Evolutionary conservation across 2,113 vertebrate genomes (phyloP), one percentile per base, ranked within the genome.

Genomic region (Hippopotamus amphibius): DNA sequence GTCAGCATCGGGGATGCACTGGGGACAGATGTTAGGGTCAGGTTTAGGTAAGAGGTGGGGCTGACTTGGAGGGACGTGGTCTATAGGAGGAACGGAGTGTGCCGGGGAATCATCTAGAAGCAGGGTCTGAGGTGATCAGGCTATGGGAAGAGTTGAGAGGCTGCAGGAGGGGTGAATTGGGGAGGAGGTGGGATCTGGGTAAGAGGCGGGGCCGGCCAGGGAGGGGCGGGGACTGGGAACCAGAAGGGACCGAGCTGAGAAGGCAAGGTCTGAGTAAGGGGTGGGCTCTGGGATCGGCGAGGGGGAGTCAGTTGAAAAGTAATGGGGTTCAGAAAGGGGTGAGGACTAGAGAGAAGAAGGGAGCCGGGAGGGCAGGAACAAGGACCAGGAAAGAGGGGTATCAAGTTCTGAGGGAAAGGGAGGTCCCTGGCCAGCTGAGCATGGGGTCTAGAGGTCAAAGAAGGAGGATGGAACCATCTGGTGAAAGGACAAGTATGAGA

Each of bases 1-100:
- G 66, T 87, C 68, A 0, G 28, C n/a, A 0, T 16, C 17, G 0
- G 10, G 21, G 2, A 41, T 19, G 8, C 16, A 9, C 17, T 5
- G 66, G 9, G 55, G 50, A 37, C 46, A 1, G 37, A 8, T 3
- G 85, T 13, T 7, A 50, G 26, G 37, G 14, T 87, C 71, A 8
- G 43, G 24, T 24, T 5, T 33, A 7, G 77, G 30, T 46, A 37
- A 84, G 37, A 8, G 59, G 68, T 2, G 41, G 53, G 16, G 61
- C 72, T 80, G 16, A 8, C 4, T 6, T 84, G 37, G 66, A 85
- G 41, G 37, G 96, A 59, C 16, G 46, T 76, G 92, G 46, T 9
- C 66, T 28, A 1, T 3, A 43, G 59, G 41, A 30, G 24, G 21
- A 17, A 69, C 5, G 3, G 15, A 43, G 17, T 30, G 59, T 53